A percentile compares a stretch with the other conserved stretches of the same genome.
These are phyloP conservation scores for Raja brachyura DNA, from an alignment of 2,113 vertebrate species.

Conservation along the genomic window DNA sequence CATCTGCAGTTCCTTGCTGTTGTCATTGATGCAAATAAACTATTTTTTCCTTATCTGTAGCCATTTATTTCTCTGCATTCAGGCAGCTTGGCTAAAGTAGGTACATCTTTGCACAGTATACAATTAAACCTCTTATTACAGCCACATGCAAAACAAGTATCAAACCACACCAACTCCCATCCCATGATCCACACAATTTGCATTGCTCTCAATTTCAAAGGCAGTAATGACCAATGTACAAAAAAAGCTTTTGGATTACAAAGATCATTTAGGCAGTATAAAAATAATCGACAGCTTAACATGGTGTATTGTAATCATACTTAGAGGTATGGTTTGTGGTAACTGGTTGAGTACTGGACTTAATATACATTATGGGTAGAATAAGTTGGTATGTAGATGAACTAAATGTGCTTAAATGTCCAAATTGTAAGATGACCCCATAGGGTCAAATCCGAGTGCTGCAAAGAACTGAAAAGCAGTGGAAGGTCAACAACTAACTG, in stretches of 20 bases:
- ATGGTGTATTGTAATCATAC: neutral
- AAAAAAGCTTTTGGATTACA: neutral
- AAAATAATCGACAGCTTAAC: neutral
- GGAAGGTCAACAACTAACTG: neutral
- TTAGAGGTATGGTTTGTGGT: neutral
- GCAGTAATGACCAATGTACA: constrained; percentile 10
- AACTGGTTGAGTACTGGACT: neutral
- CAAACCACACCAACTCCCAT: neutral
- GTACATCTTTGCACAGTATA: constrained; percentile 4
- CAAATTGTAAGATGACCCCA: neutral
- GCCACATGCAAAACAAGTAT: neutral
- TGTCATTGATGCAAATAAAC: neutral
- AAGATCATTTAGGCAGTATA: constrained; percentile 28
- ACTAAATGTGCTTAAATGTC: neutral
- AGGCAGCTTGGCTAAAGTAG: constrained; percentile 12
- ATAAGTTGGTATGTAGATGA: neutral
- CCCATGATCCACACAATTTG: neutral
- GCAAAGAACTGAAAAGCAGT: neutral
- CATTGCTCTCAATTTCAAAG: neutral
- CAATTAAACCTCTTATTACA: constrained; percentile 32
- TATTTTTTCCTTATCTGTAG: constrained; percentile 2
- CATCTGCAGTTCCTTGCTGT: no score
- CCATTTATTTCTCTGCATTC: constrained; percentile 17
- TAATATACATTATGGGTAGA: neutral
- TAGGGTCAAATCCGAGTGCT: neutral